phyloP scores from a whole-genome alignment of 2,797 vertebrate species.

The Melanogrammus aeglefinus region DNA sequence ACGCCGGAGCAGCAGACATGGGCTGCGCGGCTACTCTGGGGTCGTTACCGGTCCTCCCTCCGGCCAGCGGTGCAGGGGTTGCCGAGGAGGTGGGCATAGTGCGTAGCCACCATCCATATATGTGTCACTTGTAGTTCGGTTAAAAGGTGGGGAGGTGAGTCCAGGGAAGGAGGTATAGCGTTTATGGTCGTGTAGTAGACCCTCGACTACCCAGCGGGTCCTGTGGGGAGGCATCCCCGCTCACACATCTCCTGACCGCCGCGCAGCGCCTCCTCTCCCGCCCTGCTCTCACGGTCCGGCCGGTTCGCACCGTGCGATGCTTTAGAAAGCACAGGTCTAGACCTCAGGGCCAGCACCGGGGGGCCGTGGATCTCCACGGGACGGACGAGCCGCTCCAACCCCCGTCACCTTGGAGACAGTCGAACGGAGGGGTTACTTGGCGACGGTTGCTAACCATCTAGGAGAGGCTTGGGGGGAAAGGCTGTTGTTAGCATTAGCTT shows the following conservation, averaged over 20 bases:
- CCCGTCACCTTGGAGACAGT: slow-evolving; percentile 66
- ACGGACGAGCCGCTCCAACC: slow-evolving; percentile 35
- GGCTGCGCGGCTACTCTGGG: slow-evolving; percentile 45
- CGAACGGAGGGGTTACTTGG: slow-evolving; percentile 46
- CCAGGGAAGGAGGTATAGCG: slow-evolving; percentile 33
- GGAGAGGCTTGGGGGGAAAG: neutral
- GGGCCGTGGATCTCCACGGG: slow-evolving; percentile 12
- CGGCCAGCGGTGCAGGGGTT: slow-evolving; percentile 48
- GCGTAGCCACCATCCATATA: slow-evolving; percentile 70
- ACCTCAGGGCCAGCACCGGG: neutral
- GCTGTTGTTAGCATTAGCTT: slow-evolving; percentile 1
- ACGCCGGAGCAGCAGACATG: slow-evolving; percentile 51
- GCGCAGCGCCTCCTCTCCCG: slow-evolving; percentile 38
- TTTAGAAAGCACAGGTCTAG: slow-evolving; percentile 12
- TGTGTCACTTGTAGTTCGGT: slow-evolving; percentile 40
- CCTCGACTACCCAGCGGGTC: slow-evolving; percentile 52
- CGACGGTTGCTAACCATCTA: slow-evolving; percentile 43
- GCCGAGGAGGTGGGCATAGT: slow-evolving; percentile 65
- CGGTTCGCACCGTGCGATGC: slow-evolving; percentile 29
- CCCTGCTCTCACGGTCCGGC: slow-evolving; percentile 37
- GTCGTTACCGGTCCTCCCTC: slow-evolving; percentile 39
- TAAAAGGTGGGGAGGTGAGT: slow-evolving; percentile 28
- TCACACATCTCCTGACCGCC: slow-evolving; percentile 58
- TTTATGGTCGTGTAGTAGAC: slow-evolving; percentile 32
- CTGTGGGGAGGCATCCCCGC: slow-evolving; percentile 63